Conservation (phyloP, 2,888 invertebrate genomes). For the Iselma pallidipennis region DNA sequence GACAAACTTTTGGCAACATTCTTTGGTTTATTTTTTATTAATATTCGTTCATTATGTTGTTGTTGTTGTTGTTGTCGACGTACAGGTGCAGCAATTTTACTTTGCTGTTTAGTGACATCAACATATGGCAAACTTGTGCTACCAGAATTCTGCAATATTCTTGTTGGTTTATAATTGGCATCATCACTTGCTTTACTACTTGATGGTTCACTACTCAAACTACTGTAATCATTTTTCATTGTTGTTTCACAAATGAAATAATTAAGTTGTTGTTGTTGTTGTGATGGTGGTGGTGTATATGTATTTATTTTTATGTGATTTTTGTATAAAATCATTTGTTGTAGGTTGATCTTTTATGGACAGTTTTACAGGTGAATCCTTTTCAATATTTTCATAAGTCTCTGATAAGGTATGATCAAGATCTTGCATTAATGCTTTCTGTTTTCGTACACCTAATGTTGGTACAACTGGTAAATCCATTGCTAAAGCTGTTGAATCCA, state of each 20-base stretch:
- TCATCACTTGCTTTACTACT: slow-evolving; percentile 40
- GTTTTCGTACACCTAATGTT: slow-evolving; percentile 81
- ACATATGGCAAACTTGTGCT: slow-evolving; percentile 50
- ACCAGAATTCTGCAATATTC: too few species aligned
- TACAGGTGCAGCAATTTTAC: slow-evolving; percentile 44
- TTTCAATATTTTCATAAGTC: slow-evolving; percentile 89
- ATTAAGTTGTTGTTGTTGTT: too few species aligned
- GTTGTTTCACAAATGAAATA: too few species aligned
- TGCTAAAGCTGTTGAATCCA: slow-evolving; percentile 76
- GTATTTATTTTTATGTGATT: slow-evolving; percentile 16
- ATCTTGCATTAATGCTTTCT: slow-evolving; percentile 82
- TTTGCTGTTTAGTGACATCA: slow-evolving; percentile 30
- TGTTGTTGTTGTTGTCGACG: slow-evolving; percentile 41
- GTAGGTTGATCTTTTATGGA: slow-evolving; percentile 41
- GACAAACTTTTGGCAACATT: slow-evolving; percentile 7
- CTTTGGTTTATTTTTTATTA: slow-evolving; percentile 61
- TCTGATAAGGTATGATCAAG: slow-evolving; percentile 83
- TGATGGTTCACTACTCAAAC: slow-evolving; percentile 47
- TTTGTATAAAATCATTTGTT: slow-evolving; percentile 20
- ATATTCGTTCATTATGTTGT: slow-evolving; percentile 12
- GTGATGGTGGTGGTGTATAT: too few species aligned
- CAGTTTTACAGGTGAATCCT: slow-evolving; percentile 66
- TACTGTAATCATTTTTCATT: slow-evolving; percentile 44
- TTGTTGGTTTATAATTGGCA: too few species aligned
- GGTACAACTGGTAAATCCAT: slow-evolving; percentile 79